Conservation (phyloP, 2,113 vertebrate genomes). For the Oncorhynchus masou region DNA sequence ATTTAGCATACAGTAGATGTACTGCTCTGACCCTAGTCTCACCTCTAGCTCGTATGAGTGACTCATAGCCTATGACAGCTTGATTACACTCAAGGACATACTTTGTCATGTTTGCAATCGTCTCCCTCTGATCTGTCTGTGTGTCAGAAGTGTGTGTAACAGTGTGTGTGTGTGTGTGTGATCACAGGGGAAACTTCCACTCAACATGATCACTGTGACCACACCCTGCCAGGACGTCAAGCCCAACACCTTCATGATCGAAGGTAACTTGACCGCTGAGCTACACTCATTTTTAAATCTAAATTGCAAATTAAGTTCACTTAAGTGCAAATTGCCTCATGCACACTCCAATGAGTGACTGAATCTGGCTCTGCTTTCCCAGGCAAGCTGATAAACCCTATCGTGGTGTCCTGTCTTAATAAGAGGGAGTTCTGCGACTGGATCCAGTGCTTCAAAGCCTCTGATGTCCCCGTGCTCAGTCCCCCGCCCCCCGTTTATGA, state of each 20-base stretch:
- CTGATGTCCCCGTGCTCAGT: constrained; percentile 71
- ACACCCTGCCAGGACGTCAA: constrained; percentile 85
- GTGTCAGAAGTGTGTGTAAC: not conserved
- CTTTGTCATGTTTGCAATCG: not conserved
- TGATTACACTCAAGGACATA: not conserved
- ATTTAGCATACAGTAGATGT: not conserved
- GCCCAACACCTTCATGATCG: constrained; percentile 86
- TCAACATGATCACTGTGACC: constrained; percentile 86
- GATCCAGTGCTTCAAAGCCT: constrained; percentile 73
- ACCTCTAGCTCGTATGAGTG: not conserved
- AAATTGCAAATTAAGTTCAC: too few relatives aligned
- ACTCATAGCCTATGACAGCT: not conserved
- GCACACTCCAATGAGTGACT: constrained; percentile 56
- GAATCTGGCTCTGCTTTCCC: constrained; percentile 50
- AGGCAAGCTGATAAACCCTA: constrained; percentile 82
- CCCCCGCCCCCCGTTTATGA: constrained; percentile 74
- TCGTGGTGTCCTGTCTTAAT: constrained; percentile 74
- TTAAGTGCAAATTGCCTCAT: too few relatives aligned
- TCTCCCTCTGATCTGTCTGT: not conserved
- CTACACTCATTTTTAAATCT: too few relatives aligned
- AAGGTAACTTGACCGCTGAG: constrained; percentile 76
- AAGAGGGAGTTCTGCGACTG: constrained; percentile 71
- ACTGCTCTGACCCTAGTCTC: not conserved
- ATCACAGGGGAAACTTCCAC: constrained; percentile 89
- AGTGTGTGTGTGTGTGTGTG: constrained; percentile 17